phyloP scores from a whole-genome alignment of 1,140 invertebrate genomes.

The Rhagoletis zephyria region DNA sequence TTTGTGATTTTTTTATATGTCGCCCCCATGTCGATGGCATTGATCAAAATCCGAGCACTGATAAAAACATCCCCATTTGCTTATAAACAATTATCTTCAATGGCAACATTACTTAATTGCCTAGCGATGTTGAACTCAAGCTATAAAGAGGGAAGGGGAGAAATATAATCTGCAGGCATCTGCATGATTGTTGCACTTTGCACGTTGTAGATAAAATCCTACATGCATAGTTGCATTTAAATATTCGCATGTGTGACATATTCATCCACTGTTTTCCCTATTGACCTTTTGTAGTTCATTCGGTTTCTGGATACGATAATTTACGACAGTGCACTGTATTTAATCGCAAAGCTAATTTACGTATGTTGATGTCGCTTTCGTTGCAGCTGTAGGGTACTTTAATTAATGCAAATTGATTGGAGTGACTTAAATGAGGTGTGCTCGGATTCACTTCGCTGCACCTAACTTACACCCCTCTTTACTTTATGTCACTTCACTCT shows the following conservation, averaged over 20 bases:
- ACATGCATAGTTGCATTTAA: neutral
- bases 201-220: neutral
- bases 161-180: neutral
- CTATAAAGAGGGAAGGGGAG: neutral
- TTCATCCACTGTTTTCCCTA: slow-evolving; percentile 14
- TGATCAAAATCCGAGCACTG: too few relatives aligned
- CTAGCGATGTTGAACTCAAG: neutral
- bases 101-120: neutral
- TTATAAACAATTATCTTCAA: neutral
- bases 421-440: slow-evolving; percentile 51
- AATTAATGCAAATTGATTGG: slow-evolving; percentile 52
- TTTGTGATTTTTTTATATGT: too few relatives aligned
- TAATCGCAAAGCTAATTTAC: neutral
- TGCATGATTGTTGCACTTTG: neutral
- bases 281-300: slow-evolving; percentile 41
- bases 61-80: neutral
- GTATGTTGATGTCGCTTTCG: neutral
- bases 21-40: too few relatives aligned
- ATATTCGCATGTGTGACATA: neutral
- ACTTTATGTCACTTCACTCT: too few relatives aligned
- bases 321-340: neutral
- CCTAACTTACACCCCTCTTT: neutral
- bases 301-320: slow-evolving; percentile 14
- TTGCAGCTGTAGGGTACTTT: neutral
- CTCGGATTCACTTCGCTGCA: slow-evolving; percentile 43